phyloP scores from a whole-genome alignment of 1,140 invertebrate genomes.

The Drosophila ambigua region DNA sequence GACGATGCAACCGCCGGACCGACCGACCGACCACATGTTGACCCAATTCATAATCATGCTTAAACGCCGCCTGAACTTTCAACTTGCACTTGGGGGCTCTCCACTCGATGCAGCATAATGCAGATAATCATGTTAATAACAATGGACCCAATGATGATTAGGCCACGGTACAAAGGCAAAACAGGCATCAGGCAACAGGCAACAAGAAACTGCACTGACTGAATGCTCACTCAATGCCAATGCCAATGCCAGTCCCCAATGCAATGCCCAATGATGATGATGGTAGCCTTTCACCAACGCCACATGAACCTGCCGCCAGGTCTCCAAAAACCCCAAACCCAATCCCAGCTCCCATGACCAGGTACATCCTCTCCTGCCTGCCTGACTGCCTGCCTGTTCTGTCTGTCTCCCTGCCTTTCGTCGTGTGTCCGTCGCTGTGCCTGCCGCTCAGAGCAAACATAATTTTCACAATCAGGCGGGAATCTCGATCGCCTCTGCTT shows the following conservation, averaged over 20 bases:
- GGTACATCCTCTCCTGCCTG: slow-evolving; percentile 13
- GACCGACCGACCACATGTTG: slow-evolving; percentile 59
- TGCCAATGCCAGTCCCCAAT: slow-evolving; percentile 22
- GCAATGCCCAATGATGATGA: slow-evolving; percentile 50
- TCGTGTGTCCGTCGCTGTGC: slow-evolving; percentile 44
- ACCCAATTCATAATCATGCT: slow-evolving; percentile 82
- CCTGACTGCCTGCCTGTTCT: no score
- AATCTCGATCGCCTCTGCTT: slow-evolving; percentile 49
- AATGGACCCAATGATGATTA: slow-evolving; percentile 80
- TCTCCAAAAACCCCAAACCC: slow-evolving; percentile 7
- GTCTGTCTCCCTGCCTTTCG: slow-evolving; percentile 14
- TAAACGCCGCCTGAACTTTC: slow-evolving; percentile 81
- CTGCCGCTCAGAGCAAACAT: slow-evolving; percentile 72
- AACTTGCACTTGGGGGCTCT: slow-evolving; percentile 70
- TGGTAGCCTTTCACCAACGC: slow-evolving; percentile 76
- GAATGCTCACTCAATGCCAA: not conserved
- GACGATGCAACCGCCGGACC: not conserved
- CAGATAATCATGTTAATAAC: slow-evolving; percentile 82
- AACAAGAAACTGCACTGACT: slow-evolving; percentile 2
- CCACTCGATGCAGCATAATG: slow-evolving; percentile 57
- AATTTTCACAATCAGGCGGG: slow-evolving; percentile 73
- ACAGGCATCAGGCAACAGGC: no score
- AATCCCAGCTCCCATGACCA: slow-evolving; percentile 11
- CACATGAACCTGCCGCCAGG: slow-evolving; percentile 70
- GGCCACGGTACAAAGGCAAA: slow-evolving; percentile 26